Evolutionary conservation across 2,113 vertebrate genomes (phyloP).

Genomic region (Copsychus sechellarum): DNA sequence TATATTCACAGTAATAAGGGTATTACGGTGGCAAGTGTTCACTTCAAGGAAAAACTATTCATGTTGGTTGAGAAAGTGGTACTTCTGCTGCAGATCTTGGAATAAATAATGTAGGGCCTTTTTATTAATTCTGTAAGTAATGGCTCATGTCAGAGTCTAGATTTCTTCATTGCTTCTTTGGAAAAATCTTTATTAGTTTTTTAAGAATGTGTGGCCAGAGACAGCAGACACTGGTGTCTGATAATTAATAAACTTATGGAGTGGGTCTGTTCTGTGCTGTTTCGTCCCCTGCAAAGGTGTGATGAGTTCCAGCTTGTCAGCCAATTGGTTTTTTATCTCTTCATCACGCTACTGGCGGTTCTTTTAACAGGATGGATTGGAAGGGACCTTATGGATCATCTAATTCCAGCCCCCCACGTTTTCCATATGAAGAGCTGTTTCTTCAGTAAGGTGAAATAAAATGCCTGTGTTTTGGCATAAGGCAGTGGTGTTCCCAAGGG

Average conservation of each 20-base stretch:
- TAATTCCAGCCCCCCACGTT: accelerated
- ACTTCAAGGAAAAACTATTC: conserved; percentile 42
- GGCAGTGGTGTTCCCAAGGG: not conserved
- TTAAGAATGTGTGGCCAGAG: not conserved
- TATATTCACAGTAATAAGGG: not conserved
- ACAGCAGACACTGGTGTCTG: not conserved
- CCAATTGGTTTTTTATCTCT: not conserved
- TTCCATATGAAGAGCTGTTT: not conserved
- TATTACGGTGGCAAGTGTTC: conserved; percentile 8
- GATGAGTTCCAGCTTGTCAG: not conserved
- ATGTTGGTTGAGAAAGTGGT: conserved; percentile 19
- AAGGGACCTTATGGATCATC: not conserved
- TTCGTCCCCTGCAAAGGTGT: not conserved
- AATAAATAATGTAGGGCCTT: conserved; percentile 23
- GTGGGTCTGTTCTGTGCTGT: not conserved
- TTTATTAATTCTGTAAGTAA: conserved; percentile 53
- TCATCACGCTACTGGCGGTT: not conserved
- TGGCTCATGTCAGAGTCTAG: conserved; percentile 48
- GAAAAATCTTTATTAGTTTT: conserved; percentile 17
- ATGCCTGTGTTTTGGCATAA: not conserved
- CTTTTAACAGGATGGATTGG: not conserved
- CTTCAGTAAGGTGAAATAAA: not conserved
- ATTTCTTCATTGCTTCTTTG: conserved; percentile 45
- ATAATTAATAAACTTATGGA: not conserved
- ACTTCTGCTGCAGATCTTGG: not conserved